Base-by-base conservation (phyloP, 2,888 invertebrate species). In the Xylota segnis region DNA sequence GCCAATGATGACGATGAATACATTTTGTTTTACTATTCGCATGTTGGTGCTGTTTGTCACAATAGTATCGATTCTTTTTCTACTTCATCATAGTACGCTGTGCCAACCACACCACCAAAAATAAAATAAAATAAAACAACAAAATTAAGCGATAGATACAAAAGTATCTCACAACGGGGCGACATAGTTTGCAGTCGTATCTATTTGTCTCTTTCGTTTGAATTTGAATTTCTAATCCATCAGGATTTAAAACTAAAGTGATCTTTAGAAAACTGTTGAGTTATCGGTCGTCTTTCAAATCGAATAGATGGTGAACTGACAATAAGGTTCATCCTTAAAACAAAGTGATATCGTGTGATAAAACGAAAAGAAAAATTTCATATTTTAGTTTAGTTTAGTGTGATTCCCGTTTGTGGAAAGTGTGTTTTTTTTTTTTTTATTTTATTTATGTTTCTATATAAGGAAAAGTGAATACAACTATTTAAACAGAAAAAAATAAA, bases 181-280 rank as follows among this genome's bases (percentile, higher is more conserved):
- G 43, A 68, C 68, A 66, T 34, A 66, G 10, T 34, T 56, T 66
- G 18, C 29, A n/a, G 58, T 45, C 56, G 5, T 32, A 66, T 14
- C 40, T 81, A 58, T 32, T 32, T 58, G 58, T 79, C 66, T 83
- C 70, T 66, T 34, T 75, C 43, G 52, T 12, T 40, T 14, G 34
- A 54, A 9, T 82, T 75, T 71, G 61, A 83, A 83, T 78, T 74
- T 68, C 50, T 79, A 72, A 84, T 68, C 45, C 50, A 56, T 72
- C 82, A 87, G 83, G 87, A 88, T 83, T 88, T 88, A 88, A 87
- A 87, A 88, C 83, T 87, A 83, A 87, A 87, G 84, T 75, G 65
- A 81, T 75, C 76, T 61, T 76, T 82, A 34, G 81, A 81, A 71
- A 83, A 82, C 61, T 70, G 81, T 87, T 83, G 87, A 88, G 87